Conservation (phyloP, 1,140 invertebrate species). For the Cydia strobilella region DNA sequence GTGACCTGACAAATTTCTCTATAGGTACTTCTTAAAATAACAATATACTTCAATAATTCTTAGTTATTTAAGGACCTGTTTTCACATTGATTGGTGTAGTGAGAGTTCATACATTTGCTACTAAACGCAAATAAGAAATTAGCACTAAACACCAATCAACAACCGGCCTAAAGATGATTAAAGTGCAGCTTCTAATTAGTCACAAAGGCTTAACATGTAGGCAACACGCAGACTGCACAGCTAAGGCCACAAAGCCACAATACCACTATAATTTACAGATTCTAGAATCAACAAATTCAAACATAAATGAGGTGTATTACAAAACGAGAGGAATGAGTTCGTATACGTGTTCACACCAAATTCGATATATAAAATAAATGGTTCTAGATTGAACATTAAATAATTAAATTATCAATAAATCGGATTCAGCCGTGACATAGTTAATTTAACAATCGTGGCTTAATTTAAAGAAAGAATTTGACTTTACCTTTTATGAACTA, state of each 20-base stretch:
- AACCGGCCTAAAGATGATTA: neutral
- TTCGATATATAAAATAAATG: neutral
- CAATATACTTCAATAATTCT: no score
- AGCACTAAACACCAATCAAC: neutral
- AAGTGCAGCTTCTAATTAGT: conserved; percentile 26
- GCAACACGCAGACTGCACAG: neutral
- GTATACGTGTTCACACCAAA: neutral
- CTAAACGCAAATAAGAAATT: no score
- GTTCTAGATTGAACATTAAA: neutral
- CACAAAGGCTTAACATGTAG: conserved; percentile 34
- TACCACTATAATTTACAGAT: conserved; percentile 11
- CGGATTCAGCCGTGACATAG: no score
- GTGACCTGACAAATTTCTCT: no score
- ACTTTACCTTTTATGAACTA: no score
- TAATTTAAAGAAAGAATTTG: no score
- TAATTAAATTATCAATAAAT: conserved; percentile 18
- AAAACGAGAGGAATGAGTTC: neutral
- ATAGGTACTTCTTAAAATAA: no score
- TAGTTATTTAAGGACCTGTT: no score
- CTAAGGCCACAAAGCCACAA: conserved; percentile 14
- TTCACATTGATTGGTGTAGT: no score
- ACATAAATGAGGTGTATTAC: conserved; percentile 1
- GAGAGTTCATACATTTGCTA: no score
- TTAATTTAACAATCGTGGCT: no score
- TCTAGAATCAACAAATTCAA: neutral